phyloP scores from a whole-genome alignment of 2,797 vertebrate species.

The Galaxias olidus region DNA sequence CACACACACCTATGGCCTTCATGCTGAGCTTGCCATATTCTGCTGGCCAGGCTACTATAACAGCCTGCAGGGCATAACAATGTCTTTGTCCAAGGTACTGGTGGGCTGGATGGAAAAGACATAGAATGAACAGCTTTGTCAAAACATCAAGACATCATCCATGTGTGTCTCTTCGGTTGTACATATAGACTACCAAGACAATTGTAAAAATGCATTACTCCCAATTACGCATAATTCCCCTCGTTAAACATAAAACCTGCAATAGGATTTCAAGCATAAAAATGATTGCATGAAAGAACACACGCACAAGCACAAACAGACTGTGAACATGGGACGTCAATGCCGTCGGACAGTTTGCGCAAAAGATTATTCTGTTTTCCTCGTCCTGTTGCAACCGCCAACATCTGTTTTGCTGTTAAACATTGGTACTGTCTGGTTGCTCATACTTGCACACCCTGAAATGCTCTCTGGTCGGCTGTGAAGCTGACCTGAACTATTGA shows the following conservation, averaged over 20 bases:
- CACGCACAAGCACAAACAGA: background rate
- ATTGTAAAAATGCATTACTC: too few species aligned
- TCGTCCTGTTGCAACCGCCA: constrained; percentile 4
- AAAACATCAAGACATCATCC: too few species aligned
- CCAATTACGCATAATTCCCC: too few species aligned
- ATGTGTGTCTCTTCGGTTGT: too few species aligned
- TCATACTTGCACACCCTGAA: too few species aligned
- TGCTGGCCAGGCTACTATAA: constrained; percentile 10
- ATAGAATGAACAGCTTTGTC: too few species aligned
- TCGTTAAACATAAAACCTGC: too few species aligned
- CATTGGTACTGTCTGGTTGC: background rate
- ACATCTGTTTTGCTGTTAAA: constrained; percentile 17
- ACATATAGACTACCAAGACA: too few species aligned
- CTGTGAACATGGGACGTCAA: constrained; percentile 8
- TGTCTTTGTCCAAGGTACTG: constrained; percentile 23
- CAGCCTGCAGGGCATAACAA: constrained; percentile 39
- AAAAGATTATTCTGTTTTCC: constrained; percentile 19
- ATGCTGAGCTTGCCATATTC: constrained; percentile 9
- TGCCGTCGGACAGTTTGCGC: constrained; percentile 5
- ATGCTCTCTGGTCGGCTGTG: too few species aligned
- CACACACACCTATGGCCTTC: constrained; percentile 19
- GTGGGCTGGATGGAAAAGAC: background rate
- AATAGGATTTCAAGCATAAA: background rate
- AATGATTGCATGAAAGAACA: background rate
- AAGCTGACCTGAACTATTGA: too few species aligned